phyloP scores from a whole-genome alignment of 2,113 vertebrate species.

The Columba livia region DNA sequence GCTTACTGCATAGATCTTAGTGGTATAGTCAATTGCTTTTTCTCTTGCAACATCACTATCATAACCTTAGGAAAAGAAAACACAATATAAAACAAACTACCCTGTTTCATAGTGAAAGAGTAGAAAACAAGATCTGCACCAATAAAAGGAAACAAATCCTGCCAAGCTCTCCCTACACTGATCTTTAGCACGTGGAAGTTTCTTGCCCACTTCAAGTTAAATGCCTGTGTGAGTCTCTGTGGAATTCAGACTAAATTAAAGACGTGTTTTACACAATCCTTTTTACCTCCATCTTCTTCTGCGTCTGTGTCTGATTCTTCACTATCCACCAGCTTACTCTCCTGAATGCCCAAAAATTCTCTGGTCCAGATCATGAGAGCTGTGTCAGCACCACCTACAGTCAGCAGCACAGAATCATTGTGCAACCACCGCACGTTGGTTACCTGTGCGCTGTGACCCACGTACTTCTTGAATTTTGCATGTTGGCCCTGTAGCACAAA shows the following conservation, averaged over 20 bases:
- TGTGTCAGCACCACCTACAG: constrained; percentile 91
- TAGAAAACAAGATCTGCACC: background rate
- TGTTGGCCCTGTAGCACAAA: constrained; percentile 84
- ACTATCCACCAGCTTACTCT: constrained; percentile 92
- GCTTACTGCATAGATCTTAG: constrained; percentile 91
- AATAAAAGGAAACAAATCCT: background rate
- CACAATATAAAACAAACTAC: background rate
- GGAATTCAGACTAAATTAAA: background rate
- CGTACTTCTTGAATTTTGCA: constrained; percentile 92
- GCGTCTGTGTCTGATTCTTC: constrained; percentile 94
- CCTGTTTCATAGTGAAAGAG: background rate
- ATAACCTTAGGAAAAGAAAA: constrained; percentile 82
- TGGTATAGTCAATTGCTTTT: constrained; percentile 89
- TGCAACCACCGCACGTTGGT: constrained; percentile 93
- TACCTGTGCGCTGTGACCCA: constrained; percentile 94
- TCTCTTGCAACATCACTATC: constrained; percentile 96
- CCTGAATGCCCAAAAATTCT: constrained; percentile 86
- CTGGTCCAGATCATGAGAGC: constrained; percentile 97
- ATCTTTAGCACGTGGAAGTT: background rate
- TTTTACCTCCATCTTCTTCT: constrained; percentile 94
- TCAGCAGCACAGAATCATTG: constrained; percentile 90
- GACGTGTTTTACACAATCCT: background rate
- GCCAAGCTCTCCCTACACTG: background rate
- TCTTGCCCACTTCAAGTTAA: background rate
- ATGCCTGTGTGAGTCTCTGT: fast-evolving